These are phyloP conservation scores for Vireo altiloquus DNA, from an alignment of 2,113 vertebrate species.

Conservation along the genomic window DNA sequence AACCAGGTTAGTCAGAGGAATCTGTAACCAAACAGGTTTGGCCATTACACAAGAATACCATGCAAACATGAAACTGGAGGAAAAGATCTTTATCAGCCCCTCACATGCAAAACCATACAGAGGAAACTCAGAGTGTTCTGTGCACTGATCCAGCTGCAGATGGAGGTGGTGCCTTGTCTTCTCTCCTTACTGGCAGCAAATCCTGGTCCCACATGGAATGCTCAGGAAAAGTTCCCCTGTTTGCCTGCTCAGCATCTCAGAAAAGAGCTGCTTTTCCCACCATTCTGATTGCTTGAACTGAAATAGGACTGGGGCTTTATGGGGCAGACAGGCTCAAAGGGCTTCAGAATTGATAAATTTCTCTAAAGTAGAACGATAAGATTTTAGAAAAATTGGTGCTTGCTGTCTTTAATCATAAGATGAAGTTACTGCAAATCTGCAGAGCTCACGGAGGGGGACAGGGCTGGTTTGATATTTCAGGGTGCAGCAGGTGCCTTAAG, in stretches of 20 bases:
- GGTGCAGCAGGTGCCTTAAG: background rate
- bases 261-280: background rate
- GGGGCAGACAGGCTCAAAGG: background rate
- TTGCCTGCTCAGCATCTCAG: background rate
- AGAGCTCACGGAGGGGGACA: background rate
- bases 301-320: background rate
- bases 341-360: background rate
- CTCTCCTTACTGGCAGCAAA: background rate
- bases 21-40: conserved; percentile 49
- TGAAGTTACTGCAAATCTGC: background rate
- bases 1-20: conserved; percentile 38
- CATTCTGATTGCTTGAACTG: background rate
- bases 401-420: accelerated
- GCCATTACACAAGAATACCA: conserved; percentile 44
- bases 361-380: background rate
- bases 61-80: conserved; percentile 31
- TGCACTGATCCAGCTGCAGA: background rate
- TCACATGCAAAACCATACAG: background rate
- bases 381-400: background rate
- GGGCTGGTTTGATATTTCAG: background rate
- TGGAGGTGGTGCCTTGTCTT: background rate
- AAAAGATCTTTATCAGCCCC: conserved; percentile 56
- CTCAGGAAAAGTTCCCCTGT: background rate
- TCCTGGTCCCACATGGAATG: background rate
- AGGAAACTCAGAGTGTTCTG: background rate